Evolutionary conservation across 2,113 vertebrate species (phyloP).

Genomic region (Xenopus tropicalis): DNA sequence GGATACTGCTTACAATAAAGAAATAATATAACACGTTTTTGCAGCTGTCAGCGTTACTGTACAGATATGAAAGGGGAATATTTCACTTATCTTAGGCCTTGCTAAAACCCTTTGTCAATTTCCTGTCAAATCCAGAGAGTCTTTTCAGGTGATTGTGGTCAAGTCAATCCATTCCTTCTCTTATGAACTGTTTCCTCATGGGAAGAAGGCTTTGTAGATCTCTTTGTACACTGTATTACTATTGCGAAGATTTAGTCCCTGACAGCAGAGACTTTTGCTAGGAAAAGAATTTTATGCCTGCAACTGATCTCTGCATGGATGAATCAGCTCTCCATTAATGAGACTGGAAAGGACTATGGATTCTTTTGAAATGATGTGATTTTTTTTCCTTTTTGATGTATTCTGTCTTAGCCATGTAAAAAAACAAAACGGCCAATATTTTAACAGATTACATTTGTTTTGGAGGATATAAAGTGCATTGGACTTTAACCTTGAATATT

Average conservation of each 20-base stretch:
- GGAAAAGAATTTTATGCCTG: slow-evolving; percentile 1
- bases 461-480: slow-evolving; percentile 33
- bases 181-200: slow-evolving; percentile 20
- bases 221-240: slow-evolving; percentile 37
- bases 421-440: slow-evolving; percentile 25
- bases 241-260: slow-evolving; percentile 10
- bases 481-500: slow-evolving; percentile 45
- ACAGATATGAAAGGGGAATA: neutral
- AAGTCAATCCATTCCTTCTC: slow-evolving; percentile 32
- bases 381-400: slow-evolving; percentile 27
- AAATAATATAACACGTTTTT: neutral
- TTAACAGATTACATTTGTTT: slow-evolving; percentile 42
- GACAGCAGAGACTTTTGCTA: slow-evolving; percentile 21
- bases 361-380: neutral
- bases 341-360: slow-evolving; percentile 29
- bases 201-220: slow-evolving; percentile 23
- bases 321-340: slow-evolving; percentile 15
- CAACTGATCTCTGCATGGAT: slow-evolving; percentile 23
- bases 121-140: slow-evolving; percentile 11
- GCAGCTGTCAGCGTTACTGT: neutral
- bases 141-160: slow-evolving; percentile 33
- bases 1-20: neutral
- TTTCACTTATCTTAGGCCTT: slow-evolving; percentile 9
- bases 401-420: slow-evolving; percentile 33
- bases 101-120: slow-evolving; percentile 17